These are phyloP conservation scores for Sebastes paucispinis DNA, from an alignment of 2,797 vertebrate genomes.

Conservation along the genomic window DNA sequence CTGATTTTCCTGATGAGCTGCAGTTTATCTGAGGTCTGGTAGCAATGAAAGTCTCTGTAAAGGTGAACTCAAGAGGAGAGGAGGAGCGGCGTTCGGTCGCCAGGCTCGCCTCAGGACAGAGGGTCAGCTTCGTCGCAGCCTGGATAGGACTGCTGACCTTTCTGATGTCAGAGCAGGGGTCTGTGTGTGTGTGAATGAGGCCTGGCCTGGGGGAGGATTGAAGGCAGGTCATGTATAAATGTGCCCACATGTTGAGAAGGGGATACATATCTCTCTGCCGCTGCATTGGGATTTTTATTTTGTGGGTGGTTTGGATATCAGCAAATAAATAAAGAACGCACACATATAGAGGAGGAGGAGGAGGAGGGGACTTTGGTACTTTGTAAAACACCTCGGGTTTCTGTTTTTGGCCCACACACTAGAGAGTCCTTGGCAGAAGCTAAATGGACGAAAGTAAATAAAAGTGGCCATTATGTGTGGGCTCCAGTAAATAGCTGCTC, in stretches of 20 bases:
- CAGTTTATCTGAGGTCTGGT: constrained; percentile 51
- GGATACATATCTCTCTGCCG: constrained; percentile 40
- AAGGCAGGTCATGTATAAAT: constrained; percentile 78
- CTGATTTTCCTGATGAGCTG: constrained; percentile 34
- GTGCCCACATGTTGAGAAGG: constrained; percentile 78
- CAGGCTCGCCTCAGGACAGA: constrained; percentile 56
- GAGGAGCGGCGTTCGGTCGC: constrained; percentile 28
- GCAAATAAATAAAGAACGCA: constrained; percentile 42
- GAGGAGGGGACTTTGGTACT: constrained; percentile 39
- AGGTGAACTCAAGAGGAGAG: constrained; percentile 48
- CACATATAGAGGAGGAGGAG: constrained; percentile 16
- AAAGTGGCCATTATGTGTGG: constrained; percentile 81
- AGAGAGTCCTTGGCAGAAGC: constrained; percentile 75
- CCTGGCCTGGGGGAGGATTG: constrained; percentile 58
- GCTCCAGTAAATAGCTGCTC: constrained; percentile 80
- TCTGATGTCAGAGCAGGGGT: constrained; percentile 52
- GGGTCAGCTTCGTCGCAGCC: constrained; percentile 54
- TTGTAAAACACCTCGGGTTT: constrained; percentile 71
- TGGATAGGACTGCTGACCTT: constrained; percentile 66
- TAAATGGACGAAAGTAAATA: constrained; percentile 80
- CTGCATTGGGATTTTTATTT: constrained; percentile 33
- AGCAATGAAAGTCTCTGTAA: constrained; percentile 45
- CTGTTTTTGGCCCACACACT: constrained; percentile 70
- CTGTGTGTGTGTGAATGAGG: constrained; percentile 29
- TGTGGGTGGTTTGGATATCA: constrained; percentile 26